Conservation (phyloP, 2,888 invertebrate genomes). For the Drosophila putrida region DNA sequence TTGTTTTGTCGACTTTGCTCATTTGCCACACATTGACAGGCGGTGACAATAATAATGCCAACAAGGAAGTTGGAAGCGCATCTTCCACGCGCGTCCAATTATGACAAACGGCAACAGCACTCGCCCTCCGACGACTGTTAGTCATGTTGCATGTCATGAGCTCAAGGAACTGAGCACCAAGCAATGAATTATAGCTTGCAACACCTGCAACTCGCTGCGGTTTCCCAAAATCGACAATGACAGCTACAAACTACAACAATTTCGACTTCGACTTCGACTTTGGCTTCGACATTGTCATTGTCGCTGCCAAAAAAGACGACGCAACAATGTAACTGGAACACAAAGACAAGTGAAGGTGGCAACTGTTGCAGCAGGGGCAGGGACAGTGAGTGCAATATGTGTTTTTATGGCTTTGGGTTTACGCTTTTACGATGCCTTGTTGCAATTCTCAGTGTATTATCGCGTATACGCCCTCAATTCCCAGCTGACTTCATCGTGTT, state of each 20-base stretch:
- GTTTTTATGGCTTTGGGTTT: slow-evolving; percentile 39
- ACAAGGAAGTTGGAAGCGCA: slow-evolving; percentile 73
- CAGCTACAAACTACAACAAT: slow-evolving; percentile 1
- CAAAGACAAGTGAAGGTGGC: slow-evolving; percentile 5
- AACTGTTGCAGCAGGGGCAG: background rate
- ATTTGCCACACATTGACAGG: slow-evolving; percentile 61
- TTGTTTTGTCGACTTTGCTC: slow-evolving; percentile 39
- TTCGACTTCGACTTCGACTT: slow-evolving; percentile 19
- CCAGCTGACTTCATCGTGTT: slow-evolving; percentile 4
- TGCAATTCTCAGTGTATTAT: slow-evolving; percentile 43
- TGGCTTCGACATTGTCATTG: slow-evolving; percentile 62
- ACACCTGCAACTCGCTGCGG: slow-evolving; percentile 56
- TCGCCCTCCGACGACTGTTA: slow-evolving; percentile 12
- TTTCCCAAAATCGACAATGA: slow-evolving; percentile 8
- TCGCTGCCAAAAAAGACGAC: slow-evolving; percentile 45
- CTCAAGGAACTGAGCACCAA: slow-evolving; percentile 57
- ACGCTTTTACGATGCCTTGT: slow-evolving; percentile 32
- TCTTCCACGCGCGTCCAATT: slow-evolving; percentile 75
- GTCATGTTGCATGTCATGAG: slow-evolving; percentile 50
- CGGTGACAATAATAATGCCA: slow-evolving; percentile 54
- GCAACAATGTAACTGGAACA: slow-evolving; percentile 51
- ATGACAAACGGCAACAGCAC: slow-evolving; percentile 63
- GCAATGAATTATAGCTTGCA: slow-evolving; percentile 61
- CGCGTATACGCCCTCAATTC: slow-evolving; percentile 31
- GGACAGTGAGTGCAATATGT: slow-evolving; percentile 21